Percentiles rank a stretch among this genome's conserved stretches.
Evolutionary conservation across 2,113 vertebrate genomes (phyloP).

Genomic region (Coptodon bakossiorum): DNA sequence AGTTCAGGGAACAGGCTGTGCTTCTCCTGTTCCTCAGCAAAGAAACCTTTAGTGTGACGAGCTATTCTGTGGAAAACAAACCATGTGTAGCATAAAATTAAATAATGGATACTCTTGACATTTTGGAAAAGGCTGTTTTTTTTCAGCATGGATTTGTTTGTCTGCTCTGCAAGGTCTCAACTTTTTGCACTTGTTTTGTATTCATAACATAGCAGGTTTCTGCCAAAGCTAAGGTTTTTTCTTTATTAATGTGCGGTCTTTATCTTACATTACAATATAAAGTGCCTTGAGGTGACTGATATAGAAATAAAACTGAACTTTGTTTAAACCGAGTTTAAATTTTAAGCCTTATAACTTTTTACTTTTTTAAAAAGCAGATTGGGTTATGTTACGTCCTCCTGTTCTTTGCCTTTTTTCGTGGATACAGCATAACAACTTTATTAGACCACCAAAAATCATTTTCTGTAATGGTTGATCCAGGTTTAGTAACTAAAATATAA

Average conservation of each 20-base stretch:
- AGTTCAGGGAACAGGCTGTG: not conserved
- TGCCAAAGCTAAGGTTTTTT: not conserved
- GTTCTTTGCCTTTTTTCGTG: rapidly evolving
- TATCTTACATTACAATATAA: not conserved
- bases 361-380: not conserved
- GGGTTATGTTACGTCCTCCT: not conserved
- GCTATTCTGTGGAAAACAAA: not conserved
- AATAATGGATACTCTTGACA: not conserved
- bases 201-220: not conserved
- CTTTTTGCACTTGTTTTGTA: not conserved
- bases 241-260: rapidly evolving
- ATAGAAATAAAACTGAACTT: not conserved
- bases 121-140: not conserved
- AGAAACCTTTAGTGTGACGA: not conserved
- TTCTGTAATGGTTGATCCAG: not conserved
- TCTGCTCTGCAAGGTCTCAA: not conserved
- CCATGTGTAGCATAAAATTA: not conserved
- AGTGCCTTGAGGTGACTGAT: not conserved
- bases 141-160: not conserved
- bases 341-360: not conserved
- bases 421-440: not conserved
- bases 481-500: not conserved
- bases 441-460: not conserved
- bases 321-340: not conserved
- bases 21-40: not conserved